Base-by-base conservation (phyloP, 2,113 vertebrate genomes). In the Notarius quadriscutis region DNA sequence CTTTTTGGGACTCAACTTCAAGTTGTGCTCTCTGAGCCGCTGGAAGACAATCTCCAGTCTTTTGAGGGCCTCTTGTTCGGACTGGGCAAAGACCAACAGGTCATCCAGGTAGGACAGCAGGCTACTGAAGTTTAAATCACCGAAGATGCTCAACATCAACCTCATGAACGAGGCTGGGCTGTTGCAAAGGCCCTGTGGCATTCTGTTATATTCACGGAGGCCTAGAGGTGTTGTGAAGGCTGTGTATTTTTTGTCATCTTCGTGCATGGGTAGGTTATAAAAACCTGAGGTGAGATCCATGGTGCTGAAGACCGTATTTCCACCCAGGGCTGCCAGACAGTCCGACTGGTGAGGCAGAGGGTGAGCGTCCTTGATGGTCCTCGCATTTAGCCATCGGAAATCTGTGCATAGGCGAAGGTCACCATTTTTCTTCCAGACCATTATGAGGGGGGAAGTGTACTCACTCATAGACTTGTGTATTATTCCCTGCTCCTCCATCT, bases 211-310 rank as follows among this genome's bases (percentile, higher is more conserved):
- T 11, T 67, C 63, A 67, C 27, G 10, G 0, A 48, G 25, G 4
- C 65, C 14, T 6, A 67, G 2, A 1, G 51, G 65, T 2, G 50
- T 57, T 2, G 75, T 79, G 10, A 88, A 80, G 1, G 60, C 60
- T 6, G 74, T 80, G 50, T 88, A 80, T 10, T 84, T 57, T 3
- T 25, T 51, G 5, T 81, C 83, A 7, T 67, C 62, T 6, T 51
- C 65, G 60, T 50, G 53, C 1, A 85, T 18, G 5, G 82, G 60
- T 0, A 88, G 18, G 9, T 72, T 85, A 7, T 83, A 85, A 50
- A 85, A 88, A 0, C 89, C 75, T 1, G 65, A 90, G 4, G 77
- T 90, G 4, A 90, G 30, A 25, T 86, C 78, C 84, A 88, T 83
- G 0, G 27, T 65, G 34, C 62, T 85, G 53, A 89, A 87, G 7